Conservation (phyloP, 1,140 invertebrate genomes). For the Phymorhynchus buccinoides region DNA sequence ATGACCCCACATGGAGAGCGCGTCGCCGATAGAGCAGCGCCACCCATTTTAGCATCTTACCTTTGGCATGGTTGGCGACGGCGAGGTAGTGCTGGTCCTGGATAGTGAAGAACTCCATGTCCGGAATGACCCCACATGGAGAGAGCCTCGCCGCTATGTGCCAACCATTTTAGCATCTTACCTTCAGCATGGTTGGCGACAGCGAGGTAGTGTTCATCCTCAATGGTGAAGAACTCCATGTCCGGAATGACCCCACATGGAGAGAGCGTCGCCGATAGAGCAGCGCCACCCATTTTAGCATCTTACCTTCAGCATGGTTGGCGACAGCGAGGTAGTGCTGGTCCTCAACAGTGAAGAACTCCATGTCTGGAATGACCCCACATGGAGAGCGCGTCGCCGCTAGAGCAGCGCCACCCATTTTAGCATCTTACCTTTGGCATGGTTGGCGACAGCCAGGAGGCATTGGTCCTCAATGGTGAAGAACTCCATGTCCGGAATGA, state of each 20-base stretch:
- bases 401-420: no score
- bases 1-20: no score
- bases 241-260: no score
- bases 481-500: conserved; percentile 70
- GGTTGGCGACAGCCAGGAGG: conserved; percentile 70
- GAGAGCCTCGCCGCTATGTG: no score
- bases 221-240: conserved; percentile 69
- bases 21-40: no score
- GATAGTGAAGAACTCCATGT: conserved; percentile 70
- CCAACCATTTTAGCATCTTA: no score
- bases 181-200: conserved; percentile 70
- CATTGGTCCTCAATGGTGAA: conserved; percentile 65
- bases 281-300: no score
- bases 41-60: no score
- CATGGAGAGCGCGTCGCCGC: no score
- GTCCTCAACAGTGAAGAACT: conserved; percentile 66
- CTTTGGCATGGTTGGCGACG: conserved; percentile 69
- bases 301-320: conserved; percentile 70
- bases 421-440: conserved; percentile 69
- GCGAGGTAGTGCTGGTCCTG: conserved; percentile 66
- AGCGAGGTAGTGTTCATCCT: conserved; percentile 65
- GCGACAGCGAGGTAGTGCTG: conserved; percentile 69
- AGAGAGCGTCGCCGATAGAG: no score
- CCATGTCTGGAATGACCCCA: no score
- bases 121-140: no score